Evolutionary conservation across 2,888 invertebrate species (phyloP).

Genomic region (Lapara coniferarum): DNA sequence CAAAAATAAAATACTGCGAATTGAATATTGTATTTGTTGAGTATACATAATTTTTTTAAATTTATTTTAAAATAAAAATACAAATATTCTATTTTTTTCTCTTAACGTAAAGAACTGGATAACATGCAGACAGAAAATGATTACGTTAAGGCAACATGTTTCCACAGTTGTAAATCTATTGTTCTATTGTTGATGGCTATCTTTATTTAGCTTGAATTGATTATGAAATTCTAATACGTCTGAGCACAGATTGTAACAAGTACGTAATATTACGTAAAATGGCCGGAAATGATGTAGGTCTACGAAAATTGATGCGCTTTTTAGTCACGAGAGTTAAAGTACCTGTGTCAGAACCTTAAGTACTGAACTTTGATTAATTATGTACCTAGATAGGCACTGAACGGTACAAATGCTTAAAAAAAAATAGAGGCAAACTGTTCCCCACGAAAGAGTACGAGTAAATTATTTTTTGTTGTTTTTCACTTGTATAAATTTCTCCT

Average conservation of each 20-base stretch:
- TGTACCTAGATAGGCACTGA: too few relatives aligned
- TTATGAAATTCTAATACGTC: conserved; percentile 16
- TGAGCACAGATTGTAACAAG: conserved; percentile 2
- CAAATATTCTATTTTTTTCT: not conserved
- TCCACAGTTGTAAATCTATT: conserved; percentile 27
- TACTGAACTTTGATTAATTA: too few relatives aligned
- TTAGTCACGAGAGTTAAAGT: not conserved
- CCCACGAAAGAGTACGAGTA: too few relatives aligned
- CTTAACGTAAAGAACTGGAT: not conserved
- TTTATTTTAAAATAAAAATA: not conserved
- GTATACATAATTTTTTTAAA: not conserved
- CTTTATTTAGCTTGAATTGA: conserved; percentile 16
- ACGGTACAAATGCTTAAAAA: too few relatives aligned
- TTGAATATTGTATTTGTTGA: too few relatives aligned
- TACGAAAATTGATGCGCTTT: not conserved
- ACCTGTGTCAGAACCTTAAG: too few relatives aligned
- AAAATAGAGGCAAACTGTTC: too few relatives aligned
- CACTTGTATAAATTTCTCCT: too few relatives aligned
- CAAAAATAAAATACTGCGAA: too few relatives aligned
- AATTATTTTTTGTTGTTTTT: too few relatives aligned
- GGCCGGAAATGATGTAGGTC: not conserved
- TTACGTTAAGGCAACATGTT: conserved; percentile 12
- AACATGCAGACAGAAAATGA: not conserved
- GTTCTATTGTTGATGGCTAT: conserved; percentile 30
- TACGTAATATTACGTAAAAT: not conserved